A percentile compares a stretch with the other conserved stretches of the same genome.
Conservation (phyloP, 1,140 invertebrate species). For the Linepithema humile region DNA sequence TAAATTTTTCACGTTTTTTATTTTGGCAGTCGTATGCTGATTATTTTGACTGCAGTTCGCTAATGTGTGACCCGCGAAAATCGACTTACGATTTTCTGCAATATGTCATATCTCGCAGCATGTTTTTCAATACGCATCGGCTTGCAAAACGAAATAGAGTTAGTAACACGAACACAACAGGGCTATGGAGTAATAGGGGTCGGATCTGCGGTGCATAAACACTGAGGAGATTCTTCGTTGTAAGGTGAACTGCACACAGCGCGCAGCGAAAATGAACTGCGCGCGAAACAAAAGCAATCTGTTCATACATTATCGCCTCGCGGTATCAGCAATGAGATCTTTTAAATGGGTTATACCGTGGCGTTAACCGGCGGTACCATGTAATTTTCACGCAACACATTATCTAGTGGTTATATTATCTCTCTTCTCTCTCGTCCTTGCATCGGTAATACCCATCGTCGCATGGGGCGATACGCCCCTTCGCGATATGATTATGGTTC, state of each 20-base stretch:
- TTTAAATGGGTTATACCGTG: constrained; percentile 50
- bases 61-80: background rate
- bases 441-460: constrained; percentile 6
- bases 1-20: background rate
- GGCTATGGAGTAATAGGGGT: background rate
- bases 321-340: constrained; percentile 56
- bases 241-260: background rate
- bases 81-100: background rate
- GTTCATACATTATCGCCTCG: constrained; percentile 54
- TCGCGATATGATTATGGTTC: constrained; percentile 40
- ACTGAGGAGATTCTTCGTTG: background rate
- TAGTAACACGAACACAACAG: constrained; percentile 22
- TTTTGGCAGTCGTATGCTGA: background rate
- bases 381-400: constrained; percentile 53
- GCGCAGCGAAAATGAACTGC: constrained; percentile 7
- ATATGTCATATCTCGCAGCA: background rate
- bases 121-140: too few relatives aligned
- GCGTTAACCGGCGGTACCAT: constrained; percentile 21
- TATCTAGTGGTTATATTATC: constrained; percentile 42
- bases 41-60: background rate
- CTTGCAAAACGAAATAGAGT: constrained; percentile 4
- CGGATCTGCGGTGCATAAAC: constrained; percentile 33
- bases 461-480: background rate
- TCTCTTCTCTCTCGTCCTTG: constrained; percentile 26
- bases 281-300: constrained; percentile 54